Evolutionary conservation across 2,797 vertebrate genomes (phyloP), one percentile per base, ranked within the genome.

Genomic region (Sebastes cheni): DNA sequence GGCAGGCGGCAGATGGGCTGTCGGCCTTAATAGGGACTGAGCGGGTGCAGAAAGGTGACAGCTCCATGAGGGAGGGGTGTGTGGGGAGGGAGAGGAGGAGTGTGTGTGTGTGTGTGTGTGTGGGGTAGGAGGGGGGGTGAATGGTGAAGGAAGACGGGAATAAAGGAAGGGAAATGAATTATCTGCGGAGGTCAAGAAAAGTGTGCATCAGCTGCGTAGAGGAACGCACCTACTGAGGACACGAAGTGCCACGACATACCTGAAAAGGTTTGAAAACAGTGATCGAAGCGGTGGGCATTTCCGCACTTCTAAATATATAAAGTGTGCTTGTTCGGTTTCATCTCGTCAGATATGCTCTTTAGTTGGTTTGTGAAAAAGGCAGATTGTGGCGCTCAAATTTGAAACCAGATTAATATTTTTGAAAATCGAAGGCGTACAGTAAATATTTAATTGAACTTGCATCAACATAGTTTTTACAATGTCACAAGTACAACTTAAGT

Each of bases 1-100:
- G 92, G 93, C 94, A 93, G 93, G 88, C 90, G 88, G 95, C 96
- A 96, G 96, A 96, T 96, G 95, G 95, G 95, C 94, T 95, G 95
- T 96, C 95, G 94, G 94, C 89, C 95, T 96, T 95, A 96, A 96
- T 96, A 94, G 94, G 93, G 94, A 94, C 94, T 93, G 94, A 95
- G 92, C 90, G 90, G 90, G 92, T 94, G 94, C 93, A 92, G 92
- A 91, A 94, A 95, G 94, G 94, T 95, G 94, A 93, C 94, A 95
- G 94, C 90, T 92, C 91, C 86, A 86, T 77, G 60, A 90, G 87
- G 91, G 93, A 84, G 89, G 88, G 89, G 91, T 3, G 34, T 64
- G 84, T 36, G 68, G 82, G 75, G 81, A 81, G 83, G 72, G 83
- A 79, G 66, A 64, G 72, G 54, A 73, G 71, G 67, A 23, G 70